Percentiles rank a stretch among this genome's conserved stretches.
Conservation (phyloP, 1,140 invertebrate genomes). For the Sitophilus oryzae region DNA sequence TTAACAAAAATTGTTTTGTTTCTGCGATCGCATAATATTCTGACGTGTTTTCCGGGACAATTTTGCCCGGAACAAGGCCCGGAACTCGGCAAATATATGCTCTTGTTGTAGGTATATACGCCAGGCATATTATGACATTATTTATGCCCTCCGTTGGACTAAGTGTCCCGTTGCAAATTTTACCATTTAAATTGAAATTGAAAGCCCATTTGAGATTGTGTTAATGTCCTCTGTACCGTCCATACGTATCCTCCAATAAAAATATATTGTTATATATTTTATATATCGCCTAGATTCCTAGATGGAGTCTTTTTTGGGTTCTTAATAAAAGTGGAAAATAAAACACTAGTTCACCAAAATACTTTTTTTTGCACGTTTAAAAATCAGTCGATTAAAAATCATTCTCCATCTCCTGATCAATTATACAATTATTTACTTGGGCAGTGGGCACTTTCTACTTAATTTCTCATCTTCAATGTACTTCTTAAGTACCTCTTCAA, state of each 20-base stretch:
- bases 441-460: constrained; percentile 83
- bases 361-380: too few species aligned
- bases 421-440: constrained; percentile 58
- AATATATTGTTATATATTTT: neutral
- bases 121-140: constrained; percentile 1
- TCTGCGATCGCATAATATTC: neutral
- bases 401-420: too few species aligned
- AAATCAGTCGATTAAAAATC: too few species aligned
- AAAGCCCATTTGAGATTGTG: constrained; percentile 3
- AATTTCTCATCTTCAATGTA: constrained; percentile 85
- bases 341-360: too few species aligned
- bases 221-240: neutral
- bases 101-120: neutral
- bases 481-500: constrained; percentile 85
- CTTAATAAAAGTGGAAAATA: too few species aligned
- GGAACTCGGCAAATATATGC: neutral
- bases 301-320: too few species aligned
- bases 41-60: neutral
- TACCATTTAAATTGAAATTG: constrained; percentile 12
- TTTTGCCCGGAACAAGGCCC: neutral
- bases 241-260: neutral
- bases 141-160: constrained; percentile 3
- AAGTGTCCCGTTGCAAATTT: constrained; percentile 15
- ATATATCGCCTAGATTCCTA: neutral
- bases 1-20: neutral